Percentiles rank a stretch among this genome's conserved stretches.
Evolutionary conservation across 2,888 invertebrate species (phyloP).

Genomic region (Calameuta pallipes): DNA sequence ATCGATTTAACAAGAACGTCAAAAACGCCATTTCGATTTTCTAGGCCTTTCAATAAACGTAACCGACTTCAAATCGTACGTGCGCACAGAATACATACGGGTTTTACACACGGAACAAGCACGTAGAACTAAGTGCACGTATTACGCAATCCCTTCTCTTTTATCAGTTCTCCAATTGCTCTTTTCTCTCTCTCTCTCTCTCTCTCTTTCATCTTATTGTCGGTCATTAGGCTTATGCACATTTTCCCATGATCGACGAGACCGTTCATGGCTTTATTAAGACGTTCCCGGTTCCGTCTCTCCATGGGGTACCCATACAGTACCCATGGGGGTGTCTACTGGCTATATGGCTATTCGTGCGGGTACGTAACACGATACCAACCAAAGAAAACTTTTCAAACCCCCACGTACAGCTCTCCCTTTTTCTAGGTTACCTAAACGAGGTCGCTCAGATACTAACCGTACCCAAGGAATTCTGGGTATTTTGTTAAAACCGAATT

Average conservation of each 20-base stretch:
- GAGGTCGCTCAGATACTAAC: neutral
- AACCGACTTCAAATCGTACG: neutral
- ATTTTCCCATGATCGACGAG: neutral
- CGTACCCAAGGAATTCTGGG: neutral
- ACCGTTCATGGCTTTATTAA: neutral
- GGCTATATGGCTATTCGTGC: neutral
- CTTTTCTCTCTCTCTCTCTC: neutral
- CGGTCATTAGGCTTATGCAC: neutral
- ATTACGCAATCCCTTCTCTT: neutral
- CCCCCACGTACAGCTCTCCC: neutral
- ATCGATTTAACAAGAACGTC: neutral
- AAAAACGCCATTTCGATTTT: neutral
- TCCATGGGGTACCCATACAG: neutral
- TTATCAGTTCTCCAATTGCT: neutral
- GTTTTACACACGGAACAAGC: neutral
- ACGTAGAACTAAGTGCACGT: neutral
- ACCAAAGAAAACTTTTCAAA: slow-evolving; percentile 9
- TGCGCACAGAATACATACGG: neutral
- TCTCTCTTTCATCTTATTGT: neutral
- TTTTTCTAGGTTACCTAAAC: neutral
- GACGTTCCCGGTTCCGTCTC: neutral
- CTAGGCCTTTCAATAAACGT: neutral
- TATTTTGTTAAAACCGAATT: neutral
- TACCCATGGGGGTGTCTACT: slow-evolving; percentile 19
- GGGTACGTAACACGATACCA: slow-evolving; percentile 14